Percentiles rank a stretch among this genome's conserved stretches.
These are phyloP conservation scores for Eustalomyia histrio DNA, from an alignment of 2,888 invertebrate genomes.

Conservation along the genomic window DNA sequence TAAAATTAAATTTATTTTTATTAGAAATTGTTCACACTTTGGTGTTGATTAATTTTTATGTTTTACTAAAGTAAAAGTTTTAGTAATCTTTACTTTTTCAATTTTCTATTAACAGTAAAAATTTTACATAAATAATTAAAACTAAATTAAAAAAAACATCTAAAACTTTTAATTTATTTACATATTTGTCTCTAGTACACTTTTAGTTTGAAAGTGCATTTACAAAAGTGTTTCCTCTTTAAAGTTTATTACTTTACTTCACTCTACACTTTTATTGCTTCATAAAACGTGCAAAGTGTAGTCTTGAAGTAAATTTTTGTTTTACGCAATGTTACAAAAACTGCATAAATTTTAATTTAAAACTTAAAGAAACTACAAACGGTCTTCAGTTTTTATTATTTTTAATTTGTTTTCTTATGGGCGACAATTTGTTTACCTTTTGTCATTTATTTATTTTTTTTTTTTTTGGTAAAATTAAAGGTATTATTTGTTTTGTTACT, in stretches of 20 bases:
- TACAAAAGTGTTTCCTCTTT: neutral
- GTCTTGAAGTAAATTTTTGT: slow-evolving; percentile 8
- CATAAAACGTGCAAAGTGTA: slow-evolving; percentile 47
- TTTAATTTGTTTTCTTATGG: neutral
- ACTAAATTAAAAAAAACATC: neutral
- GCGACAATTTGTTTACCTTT: neutral
- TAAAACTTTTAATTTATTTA: neutral
- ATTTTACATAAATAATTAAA: slow-evolving; percentile 1
- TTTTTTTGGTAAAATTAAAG: neutral
- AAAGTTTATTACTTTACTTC: slow-evolving; percentile 4
- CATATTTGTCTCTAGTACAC: neutral
- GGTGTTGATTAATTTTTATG: neutral
- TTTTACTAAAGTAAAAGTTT: neutral
- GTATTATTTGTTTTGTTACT: too few relatives aligned
- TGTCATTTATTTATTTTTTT: too few relatives aligned
- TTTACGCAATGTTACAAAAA: slow-evolving; percentile 27
- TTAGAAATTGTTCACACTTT: neutral
- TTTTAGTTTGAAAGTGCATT: neutral
- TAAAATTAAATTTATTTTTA: neutral
- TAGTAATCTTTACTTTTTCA: neutral
- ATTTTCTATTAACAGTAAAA: neutral
- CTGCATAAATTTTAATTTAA: slow-evolving; percentile 7
- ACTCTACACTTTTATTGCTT: slow-evolving; percentile 18
- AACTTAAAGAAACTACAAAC: neutral
- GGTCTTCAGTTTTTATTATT: neutral